These are phyloP conservation scores for Callyntrura sp. DNA, from an alignment of 2,888 invertebrate species.

Conservation along the genomic window DNA sequence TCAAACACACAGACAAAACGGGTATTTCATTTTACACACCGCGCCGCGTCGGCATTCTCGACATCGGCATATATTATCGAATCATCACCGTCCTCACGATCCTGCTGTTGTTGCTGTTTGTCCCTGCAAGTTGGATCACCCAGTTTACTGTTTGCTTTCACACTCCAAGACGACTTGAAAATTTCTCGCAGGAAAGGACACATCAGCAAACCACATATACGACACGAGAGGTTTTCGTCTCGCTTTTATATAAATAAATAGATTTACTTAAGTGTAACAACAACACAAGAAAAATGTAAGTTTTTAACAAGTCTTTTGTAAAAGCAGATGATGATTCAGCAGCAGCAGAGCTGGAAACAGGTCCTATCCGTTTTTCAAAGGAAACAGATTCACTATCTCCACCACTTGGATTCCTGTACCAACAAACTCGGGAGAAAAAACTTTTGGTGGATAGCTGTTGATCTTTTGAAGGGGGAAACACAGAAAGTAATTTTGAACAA, in stretches of 20 bases:
- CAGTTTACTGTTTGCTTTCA: constrained; percentile 72
- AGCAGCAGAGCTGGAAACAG: background rate
- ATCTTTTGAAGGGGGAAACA: too few relatives aligned
- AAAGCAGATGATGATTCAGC: constrained; percentile 12
- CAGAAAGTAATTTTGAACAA: too few relatives aligned
- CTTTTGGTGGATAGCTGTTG: too few relatives aligned
- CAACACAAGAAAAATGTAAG: constrained; percentile 34
- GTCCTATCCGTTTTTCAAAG: background rate
- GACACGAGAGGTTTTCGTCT: background rate
- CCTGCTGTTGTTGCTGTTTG: background rate
- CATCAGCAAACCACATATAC: constrained; percentile 48
- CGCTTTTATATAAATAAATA: constrained; percentile 18
- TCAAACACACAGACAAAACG: background rate
- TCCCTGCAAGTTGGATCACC: background rate
- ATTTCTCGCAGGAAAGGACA: constrained; percentile 36
- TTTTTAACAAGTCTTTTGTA: background rate
- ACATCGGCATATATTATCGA: constrained; percentile 17
- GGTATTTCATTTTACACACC: background rate
- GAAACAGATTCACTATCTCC: constrained; percentile 13
- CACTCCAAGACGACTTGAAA: constrained; percentile 60
- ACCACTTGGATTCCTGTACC: too few relatives aligned
- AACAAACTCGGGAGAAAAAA: too few relatives aligned
- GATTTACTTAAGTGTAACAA: constrained; percentile 39
- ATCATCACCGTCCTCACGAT: constrained; percentile 32
- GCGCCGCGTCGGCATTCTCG: too few relatives aligned